A percentile compares a stretch with the other conserved stretches of the same genome.
Evolutionary conservation across 1,140 invertebrate genomes (phyloP).

Genomic region (Achroia grisella): DNA sequence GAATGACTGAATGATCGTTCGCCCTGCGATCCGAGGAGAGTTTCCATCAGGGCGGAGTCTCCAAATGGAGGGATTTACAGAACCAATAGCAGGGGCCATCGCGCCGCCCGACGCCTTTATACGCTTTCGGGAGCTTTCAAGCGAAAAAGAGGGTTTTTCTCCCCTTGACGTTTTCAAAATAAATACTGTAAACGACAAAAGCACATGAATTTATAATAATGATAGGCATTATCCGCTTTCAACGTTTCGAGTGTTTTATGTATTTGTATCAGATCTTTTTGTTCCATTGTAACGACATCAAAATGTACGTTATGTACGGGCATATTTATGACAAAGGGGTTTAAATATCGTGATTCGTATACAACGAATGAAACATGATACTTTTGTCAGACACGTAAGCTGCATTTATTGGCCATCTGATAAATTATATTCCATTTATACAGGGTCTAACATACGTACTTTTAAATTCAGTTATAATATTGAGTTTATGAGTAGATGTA

Average conservation of each 20-base stretch:
- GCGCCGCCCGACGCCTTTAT: slow-evolving; percentile 55
- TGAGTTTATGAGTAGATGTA: too few species aligned
- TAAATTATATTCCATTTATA: slow-evolving; percentile 17
- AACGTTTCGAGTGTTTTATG: slow-evolving; percentile 69
- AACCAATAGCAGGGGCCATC: slow-evolving; percentile 34
- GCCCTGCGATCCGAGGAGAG: slow-evolving; percentile 22
- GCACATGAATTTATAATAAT: slow-evolving; percentile 72
- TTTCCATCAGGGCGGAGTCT: slow-evolving; percentile 59
- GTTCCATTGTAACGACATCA: slow-evolving; percentile 61
- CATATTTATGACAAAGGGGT: slow-evolving; percentile 42
- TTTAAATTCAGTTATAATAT: too few species aligned
- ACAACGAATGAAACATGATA: slow-evolving; percentile 58
- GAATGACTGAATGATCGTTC: slow-evolving; percentile 44
- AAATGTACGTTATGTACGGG: slow-evolving; percentile 46
- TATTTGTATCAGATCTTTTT: slow-evolving; percentile 59
- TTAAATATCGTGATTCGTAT: slow-evolving; percentile 51
- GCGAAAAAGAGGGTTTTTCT: slow-evolving; percentile 64
- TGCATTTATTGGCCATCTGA: slow-evolving; percentile 28
- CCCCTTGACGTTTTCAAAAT: slow-evolving; percentile 68
- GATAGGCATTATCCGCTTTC: slow-evolving; percentile 66
- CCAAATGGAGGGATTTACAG: slow-evolving; percentile 31
- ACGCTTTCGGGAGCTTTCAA: slow-evolving; percentile 64
- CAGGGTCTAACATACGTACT: slow-evolving; percentile 4
- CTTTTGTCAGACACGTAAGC: slow-evolving; percentile 39
- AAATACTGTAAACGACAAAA: slow-evolving; percentile 69